phyloP scores from a whole-genome alignment of 2,888 invertebrate species.

The Imbricaverruca yamaguchii region DNA sequence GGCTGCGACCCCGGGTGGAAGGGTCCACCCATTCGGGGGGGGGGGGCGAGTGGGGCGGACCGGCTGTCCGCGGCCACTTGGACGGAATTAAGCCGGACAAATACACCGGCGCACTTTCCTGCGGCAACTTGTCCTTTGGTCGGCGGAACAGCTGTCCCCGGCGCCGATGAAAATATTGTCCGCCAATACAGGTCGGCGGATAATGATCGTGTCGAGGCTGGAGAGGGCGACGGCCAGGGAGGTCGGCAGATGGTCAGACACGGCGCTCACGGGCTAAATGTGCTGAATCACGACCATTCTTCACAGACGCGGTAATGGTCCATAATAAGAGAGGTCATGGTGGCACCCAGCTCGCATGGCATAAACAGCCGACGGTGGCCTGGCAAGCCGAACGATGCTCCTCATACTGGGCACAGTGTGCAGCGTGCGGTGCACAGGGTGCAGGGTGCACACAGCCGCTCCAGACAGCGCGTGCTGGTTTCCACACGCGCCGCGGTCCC shows the following conservation, averaged over 20 bases:
- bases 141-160: slow-evolving; percentile 2
- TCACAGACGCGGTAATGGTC: slow-evolving; percentile 4
- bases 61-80: background rate
- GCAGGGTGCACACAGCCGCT: background rate
- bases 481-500: no score
- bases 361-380: background rate
- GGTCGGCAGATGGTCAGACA: background rate
- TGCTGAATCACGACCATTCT: background rate
- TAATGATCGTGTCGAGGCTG: background rate
- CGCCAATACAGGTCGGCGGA: background rate
- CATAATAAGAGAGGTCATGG: slow-evolving; percentile 1
- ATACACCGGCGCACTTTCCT: background rate
- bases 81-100: background rate
- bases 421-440: background rate
- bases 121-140: background rate
- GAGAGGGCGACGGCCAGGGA: no score
- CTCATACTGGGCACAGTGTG: background rate
- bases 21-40: no score
- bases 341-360: background rate
- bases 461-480: no score
- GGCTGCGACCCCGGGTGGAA: no score
- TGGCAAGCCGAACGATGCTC: background rate
- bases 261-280: background rate
- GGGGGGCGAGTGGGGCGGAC: no score
- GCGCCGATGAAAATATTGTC: background rate